Evolutionary conservation across 2,797 vertebrate species (phyloP), one percentile per base, ranked within the genome.

Genomic region (Alcedo quadribrachys): DNA sequence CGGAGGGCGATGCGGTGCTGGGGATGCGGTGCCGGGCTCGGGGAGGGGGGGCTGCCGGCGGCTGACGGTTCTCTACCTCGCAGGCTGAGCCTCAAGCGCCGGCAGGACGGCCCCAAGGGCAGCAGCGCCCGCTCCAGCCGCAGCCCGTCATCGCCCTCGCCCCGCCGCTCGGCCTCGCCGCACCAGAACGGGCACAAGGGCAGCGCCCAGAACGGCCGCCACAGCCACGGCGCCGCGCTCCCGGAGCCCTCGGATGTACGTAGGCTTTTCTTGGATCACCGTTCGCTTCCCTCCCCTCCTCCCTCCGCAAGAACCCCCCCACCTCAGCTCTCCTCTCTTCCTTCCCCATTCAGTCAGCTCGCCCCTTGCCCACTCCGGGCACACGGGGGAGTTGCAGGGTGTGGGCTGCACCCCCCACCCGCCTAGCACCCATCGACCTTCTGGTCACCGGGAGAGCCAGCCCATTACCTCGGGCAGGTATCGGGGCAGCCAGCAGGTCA

Each of bases 151-250:
- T 98, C 98, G 43, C 98, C 97, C 4, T 97, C 98, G 43, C 94
- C 98, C 35, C 97, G 98, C 82, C 97, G 98, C 91, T 98, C 98
- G 27, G 94, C 97, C 75, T 96, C 98, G 3, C 97, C 98, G 27
- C 98, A 98, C 97, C 98, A 99, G 98, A 99, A 99, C 74, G 99
- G 99, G 96, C 98, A 98, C 96, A 98, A 98, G 70, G 97, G 98
- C 97, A 98, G 95, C 95, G 33, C 96, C 92, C 96, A 97, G 96
- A 97, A 98, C 85, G 98, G 98, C 81, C 96, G 97, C 85, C 97
- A 98, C 97, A 98, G 97, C 95, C 97, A 97, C 94, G 96, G 98
- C 80, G 33, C 92, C 85, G 94, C 97, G 40, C 97, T 97, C 82
- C 98, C 98, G 87, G 98, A 98, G 97, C 98, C 97, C 92, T 97